Evolutionary conservation across 92 coral and sea anemone genomes (phyloP), one percentile per base, ranked within the genome.

Genomic region (Zoanthus sansibaricus): DNA sequence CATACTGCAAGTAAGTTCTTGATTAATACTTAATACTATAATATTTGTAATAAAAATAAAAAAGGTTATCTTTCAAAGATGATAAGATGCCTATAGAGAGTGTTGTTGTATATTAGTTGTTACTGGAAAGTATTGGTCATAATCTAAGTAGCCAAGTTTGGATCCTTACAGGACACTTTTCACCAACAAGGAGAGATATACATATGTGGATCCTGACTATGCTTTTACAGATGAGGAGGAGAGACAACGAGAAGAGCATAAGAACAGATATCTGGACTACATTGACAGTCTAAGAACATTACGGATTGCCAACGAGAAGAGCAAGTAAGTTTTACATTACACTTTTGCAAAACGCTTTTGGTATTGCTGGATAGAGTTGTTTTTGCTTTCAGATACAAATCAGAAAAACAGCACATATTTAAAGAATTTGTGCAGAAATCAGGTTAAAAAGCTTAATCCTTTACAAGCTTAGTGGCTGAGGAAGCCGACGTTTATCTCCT

Each of bases 191-290:
- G 97, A 95, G 88, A 90, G 99, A 48, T 97, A 97, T 82, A 92
- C 99, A 1, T 97, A 92, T 75, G 92, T 94, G 4, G 99, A 97
- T 77, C 99, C 99, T 9, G 99, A 97, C 87, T 97, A 95, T 74
- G 99, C 99, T 20, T 93, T 87, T 82, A 95, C 99, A 5, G 96
- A 93, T 37, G 88, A 91, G 79, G 99, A 95, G 83, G 94, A 92
- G 55, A 86, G 49, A 55, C 88, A 89, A 55, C 85, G 92, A 86
- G 80, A 82, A 25, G 77, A 97, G 56, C 99, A 97, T 87, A 89
- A 92, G 74, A 88, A 95, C 66, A 88, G 83, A 70, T 97, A 97
- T 70, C 90, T 97, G 32, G 88, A 89, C 89, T 93, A 92, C 72
- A 95, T 97, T 12, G 94, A 93, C 20, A 89, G 92, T 67, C 71